Evolutionary conservation across 1,140 invertebrate species (phyloP), one percentile per base, ranked within the genome.

Genomic region (Patella vulgata): DNA sequence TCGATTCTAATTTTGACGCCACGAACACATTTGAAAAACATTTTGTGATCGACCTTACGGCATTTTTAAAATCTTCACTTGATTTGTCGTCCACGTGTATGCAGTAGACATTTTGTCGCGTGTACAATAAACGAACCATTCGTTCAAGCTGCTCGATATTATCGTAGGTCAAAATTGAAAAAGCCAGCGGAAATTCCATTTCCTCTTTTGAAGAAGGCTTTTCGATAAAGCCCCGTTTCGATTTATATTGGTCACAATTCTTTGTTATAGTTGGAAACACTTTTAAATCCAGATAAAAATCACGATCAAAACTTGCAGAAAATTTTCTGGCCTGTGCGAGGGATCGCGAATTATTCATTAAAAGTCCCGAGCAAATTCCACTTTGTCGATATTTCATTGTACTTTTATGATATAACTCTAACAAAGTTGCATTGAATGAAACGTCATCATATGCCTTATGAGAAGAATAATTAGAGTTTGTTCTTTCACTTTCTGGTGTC

Each of bases 31-130:
- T 78, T 11, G 50, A 12, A 42, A 78, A 75, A 44, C 73, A 75
- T 3, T n/a, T 23, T 17, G 50, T 65, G 27, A 72, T 62, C 0
- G 54, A 30, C 12, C 50, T n/a, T 14, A 73, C 56, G 2, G 69
- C 42, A 21, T 43, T 28, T 28, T 65, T 59, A 43, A 75, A 48
- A 42, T 40, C 11, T 1, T 33, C 11, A 9, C 53, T 47, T 9
- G 71, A 23, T 50, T 78, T 78, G 17, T 47, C 31, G 51, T 80
- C 78, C 12, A 80, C 61, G 50, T 80, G 78, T 43, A 80, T 56
- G 58, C 77, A 79, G 59, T 78, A 80, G 21, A 61, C 52, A 63
- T 80, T 80, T 25, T 79, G 74, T 9, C 68, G 74, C 11, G 65
- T 51, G 44, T 79, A 79, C 17, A 80, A 71, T n/a, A 59, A 46